Base-by-base conservation (phyloP, 2,888 invertebrate genomes). In the Xestoiulus laeticollis region DNA sequence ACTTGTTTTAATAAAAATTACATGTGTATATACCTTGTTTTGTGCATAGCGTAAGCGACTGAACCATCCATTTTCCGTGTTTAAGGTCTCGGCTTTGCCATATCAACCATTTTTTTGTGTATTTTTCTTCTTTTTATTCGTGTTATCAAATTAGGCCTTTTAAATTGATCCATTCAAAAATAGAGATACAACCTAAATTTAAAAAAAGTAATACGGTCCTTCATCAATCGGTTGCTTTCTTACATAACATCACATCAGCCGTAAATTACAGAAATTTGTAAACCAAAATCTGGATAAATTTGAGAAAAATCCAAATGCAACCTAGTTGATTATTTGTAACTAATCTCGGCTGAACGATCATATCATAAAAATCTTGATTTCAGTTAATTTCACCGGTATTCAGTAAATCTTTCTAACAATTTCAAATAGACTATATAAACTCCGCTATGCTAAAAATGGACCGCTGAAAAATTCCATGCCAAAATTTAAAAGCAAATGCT, bases 161-260 rank as follows among this genome's bases (percentile, higher is more conserved):
- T 68, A 68, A 68, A 26, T 8, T 26, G 68, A 8, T 68, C 26
- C 22, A 68, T 68, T 68, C 68, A 68, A 68, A 68, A 68, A 68
- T 68, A 68, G 68, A 68, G 68, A 68, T 68, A 68, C 68, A 68
- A 68, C 22, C 68, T 68, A 26, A 68, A 68, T 26, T 68, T 68
- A 26, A 68, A 68, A 68, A 59, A 68, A 68, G 68, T 26, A 2
- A 68, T 8, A 26, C 5, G 68, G 12, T 59, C 12, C n/a, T 5
- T n/a, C 59, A 59, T 8, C n/a, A 1, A 59, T n/a, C n/a, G 6
- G 12, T 43, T 43, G 12, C 12, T 12, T 12, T 8, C n/a, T n/a
- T n/a, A n/a, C n/a, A n/a, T n/a, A n/a, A n/a, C n/a, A n/a, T n/a
- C n/a, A 43, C 12, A 43, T 8, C 43, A 43, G 12, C 5, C 43